phyloP scores from a whole-genome alignment of 2,797 vertebrate genomes.

The Epinephelus malabaricus region DNA sequence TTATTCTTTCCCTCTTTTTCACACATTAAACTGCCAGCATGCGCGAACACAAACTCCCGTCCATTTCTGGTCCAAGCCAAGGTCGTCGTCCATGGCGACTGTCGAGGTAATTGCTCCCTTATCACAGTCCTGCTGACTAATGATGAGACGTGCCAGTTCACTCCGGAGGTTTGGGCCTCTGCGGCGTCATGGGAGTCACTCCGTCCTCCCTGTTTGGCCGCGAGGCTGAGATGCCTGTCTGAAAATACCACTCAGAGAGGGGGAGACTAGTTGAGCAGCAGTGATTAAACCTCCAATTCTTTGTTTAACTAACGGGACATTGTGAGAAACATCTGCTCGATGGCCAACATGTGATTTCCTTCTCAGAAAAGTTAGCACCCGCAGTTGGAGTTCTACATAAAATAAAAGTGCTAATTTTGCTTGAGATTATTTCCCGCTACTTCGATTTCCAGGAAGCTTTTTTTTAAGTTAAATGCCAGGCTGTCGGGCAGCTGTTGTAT shows the following conservation, averaged over 20 bases:
- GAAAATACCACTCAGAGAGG: conserved; percentile 23
- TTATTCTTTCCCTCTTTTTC: not conserved
- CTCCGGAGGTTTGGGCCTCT: conserved; percentile 31
- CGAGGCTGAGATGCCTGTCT: conserved; percentile 16
- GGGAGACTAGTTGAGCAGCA: conserved; percentile 22
- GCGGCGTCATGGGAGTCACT: conserved; percentile 38
- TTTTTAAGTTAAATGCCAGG: conserved; percentile 35
- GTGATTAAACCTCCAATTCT: conserved; percentile 35
- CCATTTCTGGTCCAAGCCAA: conserved; percentile 61
- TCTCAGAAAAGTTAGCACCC: conserved; percentile 1
- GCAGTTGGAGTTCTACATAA: not conserved
- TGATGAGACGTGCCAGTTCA: conserved; percentile 54
- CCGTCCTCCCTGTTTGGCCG: conserved; percentile 37
- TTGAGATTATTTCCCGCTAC: conserved; percentile 14
- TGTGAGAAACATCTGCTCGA: conserved; percentile 16
- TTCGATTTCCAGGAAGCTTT: conserved; percentile 34
- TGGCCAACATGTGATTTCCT: conserved; percentile 10
- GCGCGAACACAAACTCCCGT: conserved; percentile 29
- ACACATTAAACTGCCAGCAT: conserved; percentile 1
- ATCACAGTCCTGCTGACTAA: conserved; percentile 65
- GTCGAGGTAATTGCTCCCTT: conserved; percentile 60
- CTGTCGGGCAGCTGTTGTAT: conserved; percentile 58
- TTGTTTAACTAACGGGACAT: conserved; percentile 15
- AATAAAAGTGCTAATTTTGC: conserved; percentile 24
- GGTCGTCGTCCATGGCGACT: conserved; percentile 59